These are phyloP conservation scores for Anadara kagoshimensis DNA, from an alignment of 1,140 invertebrate genomes.

Conservation along the genomic window DNA sequence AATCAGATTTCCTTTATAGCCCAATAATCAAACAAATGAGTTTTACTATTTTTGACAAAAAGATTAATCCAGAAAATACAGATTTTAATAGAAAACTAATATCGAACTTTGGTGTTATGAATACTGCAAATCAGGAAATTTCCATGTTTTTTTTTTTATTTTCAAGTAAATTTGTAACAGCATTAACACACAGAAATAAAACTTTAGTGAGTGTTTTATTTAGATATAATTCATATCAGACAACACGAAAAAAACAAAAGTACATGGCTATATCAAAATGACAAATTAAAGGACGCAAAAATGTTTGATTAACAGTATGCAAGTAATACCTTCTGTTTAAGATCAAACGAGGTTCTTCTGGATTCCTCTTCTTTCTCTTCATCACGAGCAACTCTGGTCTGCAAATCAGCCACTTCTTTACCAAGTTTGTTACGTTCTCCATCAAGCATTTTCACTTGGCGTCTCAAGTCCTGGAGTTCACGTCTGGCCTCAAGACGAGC, in stretches of 20 bases:
- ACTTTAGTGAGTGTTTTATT: too few species aligned
- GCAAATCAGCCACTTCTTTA: constrained; percentile 85
- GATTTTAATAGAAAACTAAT: neutral
- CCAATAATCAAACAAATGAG: too few species aligned
- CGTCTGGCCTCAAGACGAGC: constrained; percentile 76
- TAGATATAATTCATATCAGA: neutral
- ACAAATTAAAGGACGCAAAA: neutral
- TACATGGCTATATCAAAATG: neutral
- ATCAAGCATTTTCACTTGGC: constrained; percentile 73
- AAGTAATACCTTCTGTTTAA: constrained; percentile 71
- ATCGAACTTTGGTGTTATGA: neutral
- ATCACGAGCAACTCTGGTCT: constrained; percentile 82
- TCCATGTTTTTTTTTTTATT: too few species aligned
- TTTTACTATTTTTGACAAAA: too few species aligned
- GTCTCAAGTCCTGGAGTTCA: constrained; percentile 72
- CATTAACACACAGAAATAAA: too few species aligned
- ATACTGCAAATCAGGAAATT: too few species aligned
- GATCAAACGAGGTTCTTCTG: constrained; percentile 68
- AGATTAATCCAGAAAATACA: neutral
- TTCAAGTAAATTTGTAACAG: too few species aligned
- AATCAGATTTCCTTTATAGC: too few species aligned
- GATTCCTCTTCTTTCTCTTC: constrained; percentile 87
- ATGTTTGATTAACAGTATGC: too few species aligned
- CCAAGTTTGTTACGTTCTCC: constrained; percentile 71
- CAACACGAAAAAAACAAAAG: neutral